Base-by-base conservation (phyloP, 2,888 invertebrate species). In the Galerucella pusilla region DNA sequence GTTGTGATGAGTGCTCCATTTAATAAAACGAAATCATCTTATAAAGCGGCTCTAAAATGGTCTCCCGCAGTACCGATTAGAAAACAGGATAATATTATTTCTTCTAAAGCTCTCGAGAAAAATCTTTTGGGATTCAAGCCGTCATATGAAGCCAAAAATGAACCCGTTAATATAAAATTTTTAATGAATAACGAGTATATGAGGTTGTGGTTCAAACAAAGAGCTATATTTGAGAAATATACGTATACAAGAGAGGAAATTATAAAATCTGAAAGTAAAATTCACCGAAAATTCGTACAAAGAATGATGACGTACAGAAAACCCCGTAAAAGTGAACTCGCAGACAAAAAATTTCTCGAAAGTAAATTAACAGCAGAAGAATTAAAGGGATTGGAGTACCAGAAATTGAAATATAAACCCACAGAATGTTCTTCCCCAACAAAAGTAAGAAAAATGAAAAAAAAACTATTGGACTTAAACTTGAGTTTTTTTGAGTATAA, bases 191-290 rank as follows among this genome's bases (percentile, higher is more conserved):
- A 90, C 78, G 91, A 91, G 83, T 91, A 91, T 83, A 88, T 89
- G 81, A 87, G 91, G 78, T 89, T 90, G 86, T 91, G 91, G 91
- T 74, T 90, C n/a, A 87, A 89, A 54, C 91, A 91, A 86, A 85
- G 89, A 74, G 89, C 89, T 60, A 83, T 85, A 52, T 91, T 90
- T 88, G 89, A 90, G 78, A 90, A 90, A 81, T 88, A 89, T 57
- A 89, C 89, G 85, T 91, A 90, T 79, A 89, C 90, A 5, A 90
- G 89, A 83, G 87, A 88, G 77, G 85, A 88, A 46, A 87, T 88
- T 9, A 90, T 90, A 81, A 87, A 87, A 16, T 89, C 89, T 73
- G 88, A 89, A 80, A 89, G 89, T 82, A 88, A 89, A 68, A 82
- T 86, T 12, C 83, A 83, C 71, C 79, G 86, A 14, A 79, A 85